Percentiles rank a stretch among this genome's conserved stretches.
phyloP scores from a whole-genome alignment of 2,888 invertebrate species.

The Pterostichus madidus region DNA sequence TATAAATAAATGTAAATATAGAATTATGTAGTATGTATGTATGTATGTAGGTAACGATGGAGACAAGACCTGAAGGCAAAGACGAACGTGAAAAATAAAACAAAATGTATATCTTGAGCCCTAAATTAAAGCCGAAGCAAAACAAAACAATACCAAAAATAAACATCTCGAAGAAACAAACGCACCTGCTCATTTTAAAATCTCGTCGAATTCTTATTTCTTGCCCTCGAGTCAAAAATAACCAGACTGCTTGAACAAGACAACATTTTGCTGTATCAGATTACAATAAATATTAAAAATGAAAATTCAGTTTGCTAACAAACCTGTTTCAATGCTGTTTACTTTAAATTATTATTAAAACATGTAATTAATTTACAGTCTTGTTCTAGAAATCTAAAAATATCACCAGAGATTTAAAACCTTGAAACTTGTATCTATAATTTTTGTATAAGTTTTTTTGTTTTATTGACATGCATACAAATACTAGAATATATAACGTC shows the following conservation, averaged over 20 bases:
- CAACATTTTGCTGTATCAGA: background rate
- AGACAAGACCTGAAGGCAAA: too few relatives aligned
- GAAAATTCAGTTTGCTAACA: constrained; percentile 5
- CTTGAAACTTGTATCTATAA: too few relatives aligned
- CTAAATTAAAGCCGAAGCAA: constrained; percentile 33
- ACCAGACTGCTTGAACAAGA: constrained; percentile 3
- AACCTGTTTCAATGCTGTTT: constrained; percentile 29
- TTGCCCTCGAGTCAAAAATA: constrained; percentile 24
- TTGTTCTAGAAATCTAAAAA: constrained; percentile 1
- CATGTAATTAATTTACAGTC: constrained; percentile 5
- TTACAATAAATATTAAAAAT: constrained; percentile 42
- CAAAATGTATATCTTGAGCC: background rate
- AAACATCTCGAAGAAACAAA: constrained; percentile 34
- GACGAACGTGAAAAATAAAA: constrained; percentile 1
- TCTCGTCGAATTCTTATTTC: constrained; percentile 32
- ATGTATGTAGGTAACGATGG: too few relatives aligned
- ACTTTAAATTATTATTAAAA: constrained; percentile 32
- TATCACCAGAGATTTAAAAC: background rate
- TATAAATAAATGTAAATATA: too few relatives aligned
- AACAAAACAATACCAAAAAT: constrained; percentile 40
- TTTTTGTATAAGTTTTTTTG: too few relatives aligned
- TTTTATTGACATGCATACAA: too few relatives aligned
- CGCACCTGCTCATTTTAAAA: constrained; percentile 46
- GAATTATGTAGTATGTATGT: too few relatives aligned
- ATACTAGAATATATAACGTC: too few relatives aligned